Evolutionary conservation across 2,113 vertebrate genomes (phyloP), one percentile per base, ranked within the genome.

Genomic region (Myotis brandtii): DNA sequence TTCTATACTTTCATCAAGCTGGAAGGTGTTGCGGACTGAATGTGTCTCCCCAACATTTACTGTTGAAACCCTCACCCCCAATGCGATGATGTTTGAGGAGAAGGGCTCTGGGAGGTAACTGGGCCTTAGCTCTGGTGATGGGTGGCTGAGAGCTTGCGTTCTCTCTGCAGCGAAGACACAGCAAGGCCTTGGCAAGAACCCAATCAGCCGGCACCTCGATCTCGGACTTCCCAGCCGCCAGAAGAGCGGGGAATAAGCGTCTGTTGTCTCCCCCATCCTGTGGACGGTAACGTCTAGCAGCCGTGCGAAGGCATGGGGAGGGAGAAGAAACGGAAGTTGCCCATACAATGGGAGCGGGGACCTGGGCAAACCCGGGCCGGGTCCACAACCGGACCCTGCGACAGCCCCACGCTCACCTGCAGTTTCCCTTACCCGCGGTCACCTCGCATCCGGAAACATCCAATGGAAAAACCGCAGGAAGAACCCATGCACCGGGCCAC

Each of bases 371-470:
- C 23, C 37, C 5, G 1, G 23, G 21, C 21, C 1, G 37, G 5
- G 70, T 14, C 37, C 70, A 23, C 54, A 2, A 8, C 21, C 0
- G 54, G 54, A 0, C 20, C 54, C 25, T 30, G 12, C 11, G 12
- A 2, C 59, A 62, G 9, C 25, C 62, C 62, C 27, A 13, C 27
- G 9, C 10, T 6, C 4, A 6, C 12, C 20, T 43, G 70, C 70
- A 9, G 21, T 3, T 3, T 1, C 69, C 25, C 21, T 40, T 0
- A 13, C 69, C 69, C 25, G 21, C 21, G 21, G 20, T 7, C 54
- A 56, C 54, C 21, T 8, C 8, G 54, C 54, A 56, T 1, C 11
- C 5, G 21, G 20, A 43, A 6, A 25, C 0, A 72, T 1, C 1
- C 23, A 14, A 6, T 6, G 70, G 37, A 13, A 13, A 72, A 72